phyloP scores from a whole-genome alignment of 2,888 invertebrate species.

The Salpingus planirostris region DNA sequence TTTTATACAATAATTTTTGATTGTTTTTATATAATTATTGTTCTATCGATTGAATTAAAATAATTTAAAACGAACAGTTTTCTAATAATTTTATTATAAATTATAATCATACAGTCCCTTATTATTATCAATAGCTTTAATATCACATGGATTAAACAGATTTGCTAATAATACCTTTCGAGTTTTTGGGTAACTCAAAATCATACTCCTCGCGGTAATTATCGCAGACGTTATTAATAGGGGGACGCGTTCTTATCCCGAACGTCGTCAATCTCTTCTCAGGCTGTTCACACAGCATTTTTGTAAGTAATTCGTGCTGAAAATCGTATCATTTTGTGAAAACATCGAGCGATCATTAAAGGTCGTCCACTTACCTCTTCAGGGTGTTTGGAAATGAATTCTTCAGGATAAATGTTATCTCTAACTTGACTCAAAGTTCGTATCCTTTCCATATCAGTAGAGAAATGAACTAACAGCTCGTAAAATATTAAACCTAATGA shows the following conservation, averaged over 20 bases:
- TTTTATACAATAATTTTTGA: too few relatives aligned
- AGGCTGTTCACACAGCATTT: constrained; percentile 71
- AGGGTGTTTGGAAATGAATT: constrained; percentile 56
- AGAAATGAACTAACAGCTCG: constrained; percentile 83
- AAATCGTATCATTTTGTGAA: constrained; percentile 13
- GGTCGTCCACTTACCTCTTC: constrained; percentile 52
- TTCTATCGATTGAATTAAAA: too few relatives aligned
- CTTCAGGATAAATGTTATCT: constrained; percentile 56
- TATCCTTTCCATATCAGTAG: constrained; percentile 84
- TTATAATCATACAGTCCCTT: too few relatives aligned
- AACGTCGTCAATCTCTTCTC: constrained; percentile 64
- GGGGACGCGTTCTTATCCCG: constrained; percentile 57
- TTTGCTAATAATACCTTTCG: too few relatives aligned
- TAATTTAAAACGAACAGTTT: too few relatives aligned
- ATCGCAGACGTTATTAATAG: constrained; percentile 43
- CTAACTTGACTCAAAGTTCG: constrained; percentile 57
- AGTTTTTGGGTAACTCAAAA: constrained; percentile 44
- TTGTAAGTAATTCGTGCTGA: constrained; percentile 61
- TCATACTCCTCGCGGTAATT: constrained; percentile 41
- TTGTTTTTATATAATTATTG: too few relatives aligned
- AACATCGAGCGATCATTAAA: not conserved
- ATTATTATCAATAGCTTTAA: too few relatives aligned
- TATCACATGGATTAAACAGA: too few relatives aligned
- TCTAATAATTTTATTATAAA: too few relatives aligned
- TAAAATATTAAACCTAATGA: constrained; percentile 90